phyloP scores from a whole-genome alignment of 2,888 invertebrate genomes.

The Dryococelus australis region DNA sequence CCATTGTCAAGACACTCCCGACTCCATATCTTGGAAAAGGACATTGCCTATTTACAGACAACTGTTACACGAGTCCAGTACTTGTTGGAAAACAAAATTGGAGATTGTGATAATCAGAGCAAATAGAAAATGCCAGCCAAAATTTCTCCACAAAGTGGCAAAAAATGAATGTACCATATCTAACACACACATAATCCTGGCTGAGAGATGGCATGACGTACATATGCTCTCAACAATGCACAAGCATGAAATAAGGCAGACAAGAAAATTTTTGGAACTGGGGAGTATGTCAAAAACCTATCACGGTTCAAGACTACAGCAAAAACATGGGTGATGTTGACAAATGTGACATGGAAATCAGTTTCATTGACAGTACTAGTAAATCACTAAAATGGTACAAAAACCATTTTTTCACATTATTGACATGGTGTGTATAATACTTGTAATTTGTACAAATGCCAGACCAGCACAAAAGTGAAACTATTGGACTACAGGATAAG shows the following conservation, averaged over 20 bases:
- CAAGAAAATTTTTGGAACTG: conserved; percentile 44
- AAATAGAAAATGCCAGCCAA: conserved; percentile 49
- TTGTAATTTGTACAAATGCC: conserved; percentile 44
- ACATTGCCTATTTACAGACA: conserved; percentile 50
- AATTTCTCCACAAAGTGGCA: conserved; percentile 44
- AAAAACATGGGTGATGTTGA: too few species aligned
- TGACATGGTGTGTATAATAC: conserved; percentile 50
- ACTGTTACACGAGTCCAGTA: conserved; percentile 50
- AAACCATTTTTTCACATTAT: conserved; percentile 53
- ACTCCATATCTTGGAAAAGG: too few species aligned
- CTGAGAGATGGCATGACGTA: conserved; percentile 54
- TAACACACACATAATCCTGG: neutral
- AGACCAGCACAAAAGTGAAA: conserved; percentile 39
- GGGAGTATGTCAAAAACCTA: conserved; percentile 47
- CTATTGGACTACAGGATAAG: too few species aligned
- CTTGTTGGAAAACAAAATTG: conserved; percentile 41
- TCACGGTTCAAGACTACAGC: too few species aligned
- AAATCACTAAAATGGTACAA: conserved; percentile 54
- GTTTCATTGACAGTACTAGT: too few species aligned
- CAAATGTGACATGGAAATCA: too few species aligned
- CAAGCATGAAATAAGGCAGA: conserved; percentile 47
- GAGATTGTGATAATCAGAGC: conserved; percentile 48
- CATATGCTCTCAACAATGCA: conserved; percentile 50
- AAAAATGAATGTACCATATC: conserved; percentile 25
- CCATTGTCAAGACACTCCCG: too few species aligned